Evolutionary conservation across 2,797 vertebrate genomes (phyloP).

Genomic region (Melanotaenia pygmaea): DNA sequence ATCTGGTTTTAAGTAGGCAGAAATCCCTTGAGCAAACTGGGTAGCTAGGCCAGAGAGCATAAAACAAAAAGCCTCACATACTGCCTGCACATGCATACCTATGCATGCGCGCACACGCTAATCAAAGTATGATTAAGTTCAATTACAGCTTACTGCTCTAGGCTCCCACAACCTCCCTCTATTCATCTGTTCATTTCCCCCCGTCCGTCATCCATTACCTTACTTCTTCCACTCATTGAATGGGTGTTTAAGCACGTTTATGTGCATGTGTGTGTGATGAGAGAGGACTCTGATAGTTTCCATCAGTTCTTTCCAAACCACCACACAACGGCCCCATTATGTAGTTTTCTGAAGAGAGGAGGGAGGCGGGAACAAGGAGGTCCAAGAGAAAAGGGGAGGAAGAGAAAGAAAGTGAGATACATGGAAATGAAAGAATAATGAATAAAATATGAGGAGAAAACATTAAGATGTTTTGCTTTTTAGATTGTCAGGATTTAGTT

Average conservation of each 20-base stretch:
- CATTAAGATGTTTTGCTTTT: slow-evolving; percentile 13
- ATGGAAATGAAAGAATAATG: slow-evolving; percentile 29
- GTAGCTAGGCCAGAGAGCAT: slow-evolving; percentile 37
- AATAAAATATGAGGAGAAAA: background rate
- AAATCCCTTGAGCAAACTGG: slow-evolving; percentile 51
- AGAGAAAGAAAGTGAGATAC: slow-evolving; percentile 18
- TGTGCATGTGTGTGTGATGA: slow-evolving; percentile 48
- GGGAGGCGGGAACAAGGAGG: slow-evolving; percentile 45
- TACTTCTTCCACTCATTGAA: slow-evolving; percentile 71
- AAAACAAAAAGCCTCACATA: slow-evolving; percentile 32
- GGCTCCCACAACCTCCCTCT: slow-evolving; percentile 61
- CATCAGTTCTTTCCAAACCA: slow-evolving; percentile 76
- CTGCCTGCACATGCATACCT: slow-evolving; percentile 8
- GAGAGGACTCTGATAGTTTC: slow-evolving; percentile 72
- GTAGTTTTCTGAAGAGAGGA: slow-evolving; percentile 63
- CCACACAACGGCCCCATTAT: slow-evolving; percentile 80
- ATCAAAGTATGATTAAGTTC: slow-evolving; percentile 72
- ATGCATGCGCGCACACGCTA: slow-evolving; percentile 39
- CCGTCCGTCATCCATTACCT: slow-evolving; percentile 70
- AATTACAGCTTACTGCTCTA: slow-evolving; percentile 76
- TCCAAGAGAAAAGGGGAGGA: slow-evolving; percentile 18
- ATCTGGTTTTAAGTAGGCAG: slow-evolving; percentile 70
- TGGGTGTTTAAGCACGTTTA: slow-evolving; percentile 54
- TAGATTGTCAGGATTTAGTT: background rate
- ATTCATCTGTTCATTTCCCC: slow-evolving; percentile 47